Percentiles rank a stretch among this genome's conserved stretches.
Evolutionary conservation across 2,113 vertebrate genomes (phyloP).

Genomic region (Cyprinodon tularosa): DNA sequence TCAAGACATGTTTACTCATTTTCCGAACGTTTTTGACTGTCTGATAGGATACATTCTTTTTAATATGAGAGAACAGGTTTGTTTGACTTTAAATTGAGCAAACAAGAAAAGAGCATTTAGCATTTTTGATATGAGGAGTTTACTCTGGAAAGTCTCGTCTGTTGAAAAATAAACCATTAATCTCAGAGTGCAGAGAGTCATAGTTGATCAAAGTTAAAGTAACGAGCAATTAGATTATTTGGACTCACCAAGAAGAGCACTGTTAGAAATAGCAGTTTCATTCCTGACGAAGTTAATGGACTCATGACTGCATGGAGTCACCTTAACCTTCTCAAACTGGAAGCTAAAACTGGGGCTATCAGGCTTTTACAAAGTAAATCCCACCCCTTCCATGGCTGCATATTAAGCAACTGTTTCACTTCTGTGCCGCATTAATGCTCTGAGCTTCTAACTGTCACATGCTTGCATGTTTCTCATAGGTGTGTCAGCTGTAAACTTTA

Average conservation of each 20-base stretch:
- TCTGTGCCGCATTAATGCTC: not conserved
- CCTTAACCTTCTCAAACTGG: not conserved
- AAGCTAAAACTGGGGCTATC: not conserved
- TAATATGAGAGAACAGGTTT: no score
- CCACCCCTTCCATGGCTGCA: not conserved
- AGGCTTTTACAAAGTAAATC: not conserved
- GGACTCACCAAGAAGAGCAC: constrained; percentile 59
- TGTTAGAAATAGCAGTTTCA: constrained; percentile 44
- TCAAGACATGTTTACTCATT: no score
- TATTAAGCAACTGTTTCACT: not conserved
- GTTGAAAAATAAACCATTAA: not conserved
- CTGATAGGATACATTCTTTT: no score
- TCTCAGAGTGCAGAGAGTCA: not conserved
- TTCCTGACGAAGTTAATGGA: not conserved
- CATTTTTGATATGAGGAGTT: not conserved
- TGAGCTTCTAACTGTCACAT: not conserved
- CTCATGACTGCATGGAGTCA: constrained; percentile 29
- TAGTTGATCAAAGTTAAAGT: not conserved
- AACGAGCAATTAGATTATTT: not conserved
- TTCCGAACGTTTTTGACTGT: no score
- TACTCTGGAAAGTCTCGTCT: not conserved
- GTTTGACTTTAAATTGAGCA: not conserved
- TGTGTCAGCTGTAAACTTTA: constrained; percentile 21
- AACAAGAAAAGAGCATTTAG: not conserved
- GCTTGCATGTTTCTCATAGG: constrained; percentile 40